phyloP scores from a whole-genome alignment of 2,113 vertebrate species.

The Hemiprocne comata region DNA sequence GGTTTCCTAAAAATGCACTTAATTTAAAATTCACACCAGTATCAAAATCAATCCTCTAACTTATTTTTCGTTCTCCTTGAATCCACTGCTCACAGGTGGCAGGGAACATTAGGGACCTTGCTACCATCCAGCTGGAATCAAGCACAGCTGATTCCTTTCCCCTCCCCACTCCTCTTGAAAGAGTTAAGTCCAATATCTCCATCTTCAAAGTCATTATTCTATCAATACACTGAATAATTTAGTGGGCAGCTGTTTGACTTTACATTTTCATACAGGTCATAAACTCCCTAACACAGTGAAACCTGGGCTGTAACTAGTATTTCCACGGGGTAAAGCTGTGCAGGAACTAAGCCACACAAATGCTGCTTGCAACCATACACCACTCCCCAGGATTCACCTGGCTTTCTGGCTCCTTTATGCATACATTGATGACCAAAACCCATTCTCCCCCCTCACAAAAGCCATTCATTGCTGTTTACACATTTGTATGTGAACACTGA shows the following conservation, averaged over 20 bases:
- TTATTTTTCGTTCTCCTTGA: background rate
- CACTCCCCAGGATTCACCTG: background rate
- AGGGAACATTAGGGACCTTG: background rate
- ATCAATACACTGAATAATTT: conserved; percentile 27
- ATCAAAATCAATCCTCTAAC: background rate
- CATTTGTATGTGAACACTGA: background rate
- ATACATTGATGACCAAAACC: background rate
- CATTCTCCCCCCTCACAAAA: accelerated
- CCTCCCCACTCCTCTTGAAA: background rate
- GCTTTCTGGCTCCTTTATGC: accelerated
- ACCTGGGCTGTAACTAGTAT: background rate
- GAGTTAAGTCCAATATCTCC: background rate
- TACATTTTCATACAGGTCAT: conserved; percentile 4
- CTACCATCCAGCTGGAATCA: background rate
- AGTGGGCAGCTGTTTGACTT: conserved; percentile 9
- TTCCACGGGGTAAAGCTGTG: background rate
- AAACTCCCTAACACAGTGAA: background rate
- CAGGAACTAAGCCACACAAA: background rate
- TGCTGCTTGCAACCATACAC: background rate
- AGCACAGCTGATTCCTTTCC: background rate
- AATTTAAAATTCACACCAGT: background rate
- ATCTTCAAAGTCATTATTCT: background rate
- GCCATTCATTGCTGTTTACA: background rate
- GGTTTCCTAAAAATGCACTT: background rate
- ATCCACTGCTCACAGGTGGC: background rate